phyloP scores from a whole-genome alignment of 2,888 invertebrate species.

The Chelonus formosanus region DNA sequence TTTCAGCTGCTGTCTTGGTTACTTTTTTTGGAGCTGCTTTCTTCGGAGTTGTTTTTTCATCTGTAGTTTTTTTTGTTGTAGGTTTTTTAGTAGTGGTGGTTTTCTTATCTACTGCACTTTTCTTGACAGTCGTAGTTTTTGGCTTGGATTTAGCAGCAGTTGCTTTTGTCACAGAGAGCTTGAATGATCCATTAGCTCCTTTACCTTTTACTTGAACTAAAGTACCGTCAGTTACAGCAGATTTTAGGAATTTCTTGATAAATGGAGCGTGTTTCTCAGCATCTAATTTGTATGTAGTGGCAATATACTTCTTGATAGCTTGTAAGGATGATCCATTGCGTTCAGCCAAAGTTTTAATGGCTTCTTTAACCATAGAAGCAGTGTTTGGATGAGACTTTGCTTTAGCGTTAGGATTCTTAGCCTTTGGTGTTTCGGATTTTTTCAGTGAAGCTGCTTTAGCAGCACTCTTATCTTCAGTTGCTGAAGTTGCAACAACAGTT shows the following conservation, averaged over 20 bases:
- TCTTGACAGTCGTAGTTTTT: background rate
- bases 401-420: background rate
- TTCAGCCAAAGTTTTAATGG: constrained; percentile 66
- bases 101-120: constrained; percentile 52
- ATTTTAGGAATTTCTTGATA: constrained; percentile 71
- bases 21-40: constrained; percentile 21
- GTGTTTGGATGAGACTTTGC: constrained; percentile 65
- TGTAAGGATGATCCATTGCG: no score
- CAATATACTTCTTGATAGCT: constrained; percentile 68
- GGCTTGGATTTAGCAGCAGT: constrained; percentile 45
- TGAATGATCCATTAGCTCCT: constrained; percentile 68
- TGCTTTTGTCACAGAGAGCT: constrained; percentile 68
- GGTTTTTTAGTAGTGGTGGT: constrained; percentile 49
- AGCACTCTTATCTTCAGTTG: background rate
- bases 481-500: constrained; percentile 13
- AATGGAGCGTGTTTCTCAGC: constrained; percentile 69
- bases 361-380: constrained; percentile 69
- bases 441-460: constrained; percentile 13
- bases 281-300: constrained; percentile 70
- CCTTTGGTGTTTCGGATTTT: background rate
- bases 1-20: constrained; percentile 14
- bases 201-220: constrained; percentile 47
- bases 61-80: constrained; percentile 27
- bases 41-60: background rate
- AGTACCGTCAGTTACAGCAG: constrained; percentile 67